Base-by-base conservation (phyloP, 2,888 invertebrate species). In the Nebria salina region DNA sequence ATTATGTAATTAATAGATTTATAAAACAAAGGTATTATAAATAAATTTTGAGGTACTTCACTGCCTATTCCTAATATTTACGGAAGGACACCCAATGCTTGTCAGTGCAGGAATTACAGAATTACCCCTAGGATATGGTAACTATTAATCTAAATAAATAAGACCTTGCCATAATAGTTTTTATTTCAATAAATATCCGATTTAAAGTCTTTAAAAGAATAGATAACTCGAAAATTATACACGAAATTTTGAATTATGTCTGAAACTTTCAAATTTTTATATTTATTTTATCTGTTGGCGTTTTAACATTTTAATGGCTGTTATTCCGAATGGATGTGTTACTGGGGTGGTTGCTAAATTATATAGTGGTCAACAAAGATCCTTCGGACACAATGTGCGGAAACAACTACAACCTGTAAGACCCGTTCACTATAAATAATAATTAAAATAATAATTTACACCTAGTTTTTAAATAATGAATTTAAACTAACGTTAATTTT, bases 311-410 rank as follows among this genome's bases (percentile, higher is more conserved):
- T 70, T 70, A 34, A 72, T 88, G 92, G 92, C 92, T 83, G 92
- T 92, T 0, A 92, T 93, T 65, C 93, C 93, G 0, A 92, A 92
- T 82, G 93, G 93, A 65, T 92, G 92, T 84, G 87, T 92, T 84
- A 91, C 91, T 72, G 93, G 93, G 0, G 90, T 91, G 85, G 89
- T 93, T 1, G 91, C 91, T 0, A 90, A 90, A 73, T 92, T 89
- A 84, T 91, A 88, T 79, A 87, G 34, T 15, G 81, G 66, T 15
- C 41, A 42, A 26, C 82, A 43, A 43, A 76, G 79, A 68, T 64
- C 82, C 64, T 15, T 82, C 65, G 5, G 41, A 25, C 65, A 75
- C 76, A 73, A 54, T 66, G 66, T 54, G 6, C 1, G 3, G 34
- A 13, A 73, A 54, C 11, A 66, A 26, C 75, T 82, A 68, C 73